Evolutionary conservation across 2,888 invertebrate species (phyloP).

Genomic region (Eupsilia transversa): DNA sequence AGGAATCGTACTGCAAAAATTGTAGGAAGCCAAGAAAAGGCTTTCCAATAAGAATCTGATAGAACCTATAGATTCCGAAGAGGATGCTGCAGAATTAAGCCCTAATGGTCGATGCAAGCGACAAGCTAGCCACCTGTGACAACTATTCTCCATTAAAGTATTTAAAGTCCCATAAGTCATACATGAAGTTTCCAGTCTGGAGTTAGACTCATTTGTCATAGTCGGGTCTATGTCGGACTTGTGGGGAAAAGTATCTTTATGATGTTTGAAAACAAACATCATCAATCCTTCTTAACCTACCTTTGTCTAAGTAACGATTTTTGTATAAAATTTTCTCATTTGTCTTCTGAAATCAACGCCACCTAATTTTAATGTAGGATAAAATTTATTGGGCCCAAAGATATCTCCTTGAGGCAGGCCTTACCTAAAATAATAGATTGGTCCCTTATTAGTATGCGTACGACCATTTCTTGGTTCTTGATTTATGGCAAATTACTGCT

Average conservation of each 20-base stretch:
- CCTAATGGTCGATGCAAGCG: conserved; percentile 27
- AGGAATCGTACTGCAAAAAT: neutral
- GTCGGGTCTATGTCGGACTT: conserved; percentile 40
- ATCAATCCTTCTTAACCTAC: conserved; percentile 35
- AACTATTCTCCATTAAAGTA: conserved; percentile 54
- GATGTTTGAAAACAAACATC: conserved; percentile 41
- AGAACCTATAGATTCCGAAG: conserved; percentile 7
- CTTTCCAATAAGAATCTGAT: conserved; percentile 19
- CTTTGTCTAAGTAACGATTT: conserved; percentile 24
- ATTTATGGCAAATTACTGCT: conserved; percentile 53
- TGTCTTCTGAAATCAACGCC: conserved; percentile 28
- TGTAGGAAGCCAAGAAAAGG: neutral
- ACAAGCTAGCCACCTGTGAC: conserved; percentile 42
- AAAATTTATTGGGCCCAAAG: conserved; percentile 31
- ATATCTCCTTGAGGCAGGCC: conserved; percentile 38
- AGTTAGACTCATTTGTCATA: conserved; percentile 55
- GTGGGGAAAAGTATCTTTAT: conserved; percentile 51
- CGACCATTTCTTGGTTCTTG: conserved; percentile 48
- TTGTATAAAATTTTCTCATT: conserved; percentile 32
- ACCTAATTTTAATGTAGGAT: conserved; percentile 19
- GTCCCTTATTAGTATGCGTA: conserved; percentile 50
- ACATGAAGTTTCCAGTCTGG: conserved; percentile 47
- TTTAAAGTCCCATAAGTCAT: conserved; percentile 57
- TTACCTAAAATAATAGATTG: conserved; percentile 36
- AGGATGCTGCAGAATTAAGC: conserved; percentile 17